Evolutionary conservation across 2,888 invertebrate genomes (phyloP), one percentile per base, ranked within the genome.

Genomic region (Volucella zonaria): DNA sequence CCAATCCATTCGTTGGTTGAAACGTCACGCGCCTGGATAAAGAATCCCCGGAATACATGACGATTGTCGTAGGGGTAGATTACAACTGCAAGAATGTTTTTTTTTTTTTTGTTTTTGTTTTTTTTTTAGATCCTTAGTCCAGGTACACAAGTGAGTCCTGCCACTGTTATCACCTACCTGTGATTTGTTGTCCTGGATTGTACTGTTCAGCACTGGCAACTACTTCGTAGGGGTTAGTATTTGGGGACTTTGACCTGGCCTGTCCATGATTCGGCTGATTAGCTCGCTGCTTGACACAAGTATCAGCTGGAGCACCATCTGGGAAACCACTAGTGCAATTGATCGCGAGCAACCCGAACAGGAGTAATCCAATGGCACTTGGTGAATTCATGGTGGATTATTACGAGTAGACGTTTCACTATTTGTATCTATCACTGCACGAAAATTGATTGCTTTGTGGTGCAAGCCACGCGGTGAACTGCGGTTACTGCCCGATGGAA

Each of bases 281-380:
- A 1, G 95, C 94, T 54, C 95, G 93, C 38, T 94, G 93, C 90
- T 95, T 96, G 3, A 96, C 96, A 89, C 96, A 96, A 43, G 95
- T 94, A 89, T 96, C 96, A 40, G 96, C 94, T 0, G 96, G 96
- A 1, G 95, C 96, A 1, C 96, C 96, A 88, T 96, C 96, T n/a
- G 96, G 96, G 89, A 96, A 96, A 82, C 93, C 93, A 61, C 73
- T 45, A 4, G 91, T 89, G 78, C 91, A 92, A 76, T 92, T 89
- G 89, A 91, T 88, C 73, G 92, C 87, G 52, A 92, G 80, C 42
- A 92, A 87, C 87, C 90, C 92, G 14, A 89, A 87, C 23, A 92
- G 88, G 91, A 92, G 56, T 59, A 87, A 75, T 64, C 83, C 76
- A 66, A 87, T 83, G 87, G 68, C 85, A 86, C 86, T 71, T 62